Percentiles rank a stretch among this genome's conserved stretches.
phyloP scores from a whole-genome alignment of 2,888 invertebrate genomes.

The Heliconius hortense region DNA sequence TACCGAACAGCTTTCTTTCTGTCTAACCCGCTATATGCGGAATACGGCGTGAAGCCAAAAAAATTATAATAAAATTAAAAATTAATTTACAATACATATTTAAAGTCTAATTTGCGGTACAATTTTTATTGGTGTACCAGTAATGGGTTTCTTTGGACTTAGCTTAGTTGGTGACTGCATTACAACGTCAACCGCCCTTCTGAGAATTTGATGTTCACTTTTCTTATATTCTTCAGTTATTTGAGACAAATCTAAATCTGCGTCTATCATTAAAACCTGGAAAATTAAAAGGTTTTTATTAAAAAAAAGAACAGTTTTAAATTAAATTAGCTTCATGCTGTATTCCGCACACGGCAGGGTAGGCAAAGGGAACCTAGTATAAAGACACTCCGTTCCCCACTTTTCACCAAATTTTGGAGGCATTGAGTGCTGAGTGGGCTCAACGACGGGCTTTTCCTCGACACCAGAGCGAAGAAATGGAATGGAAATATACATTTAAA shows the following conservation, averaged over 20 bases:
- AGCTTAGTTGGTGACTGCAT: slow-evolving; percentile 75
- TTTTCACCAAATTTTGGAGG: no score
- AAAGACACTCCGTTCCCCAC: no score
- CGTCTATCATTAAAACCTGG: slow-evolving; percentile 86
- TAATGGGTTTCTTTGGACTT: slow-evolving; percentile 75
- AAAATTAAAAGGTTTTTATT: slow-evolving; percentile 43
- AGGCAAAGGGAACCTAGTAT: no score
- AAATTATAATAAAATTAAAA: neutral
- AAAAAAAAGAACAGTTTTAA: neutral
- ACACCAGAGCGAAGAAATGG: no score
- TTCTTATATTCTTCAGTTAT: slow-evolving; percentile 85
- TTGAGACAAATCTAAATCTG: slow-evolving; percentile 84
- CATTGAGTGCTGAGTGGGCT: no score
- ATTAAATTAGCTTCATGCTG: no score
- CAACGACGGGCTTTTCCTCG: no score
- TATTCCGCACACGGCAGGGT: no score
- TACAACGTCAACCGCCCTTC: slow-evolving; percentile 75
- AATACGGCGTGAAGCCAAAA: neutral
- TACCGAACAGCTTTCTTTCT: no score
- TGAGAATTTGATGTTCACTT: slow-evolving; percentile 80
- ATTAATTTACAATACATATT: neutral
- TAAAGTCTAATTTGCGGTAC: slow-evolving; percentile 68
- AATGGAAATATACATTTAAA: no score
- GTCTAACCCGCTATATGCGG: no score
- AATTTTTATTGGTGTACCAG: slow-evolving; percentile 67